Evolutionary conservation across 2,888 invertebrate genomes (phyloP), one percentile per base, ranked within the genome.

Genomic region (Dastarcus helophoroides): DNA sequence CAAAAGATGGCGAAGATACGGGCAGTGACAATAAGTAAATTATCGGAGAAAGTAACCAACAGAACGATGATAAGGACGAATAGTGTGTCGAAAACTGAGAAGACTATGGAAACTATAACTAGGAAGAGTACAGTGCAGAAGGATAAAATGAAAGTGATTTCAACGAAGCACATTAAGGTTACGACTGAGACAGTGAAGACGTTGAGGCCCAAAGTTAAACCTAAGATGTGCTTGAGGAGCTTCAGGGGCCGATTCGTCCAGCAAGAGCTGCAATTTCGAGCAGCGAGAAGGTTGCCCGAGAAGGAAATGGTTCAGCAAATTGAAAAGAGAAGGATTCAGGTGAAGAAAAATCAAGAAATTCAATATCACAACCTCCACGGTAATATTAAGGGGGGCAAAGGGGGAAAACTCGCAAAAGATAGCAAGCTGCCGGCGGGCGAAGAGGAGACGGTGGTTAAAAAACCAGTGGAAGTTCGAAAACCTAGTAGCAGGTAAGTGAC

Each of bases 1-100:
- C 73, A 74, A 46, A 64, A 70, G 42, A 59, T 73, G 47, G 71
- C 71, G 2, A 72, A 73, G 43, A 62, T 65, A 22, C 50, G 63
- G 16, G 62, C 63, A 4, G 48, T 63, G 13, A 60, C 63, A 4
- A 60, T 62, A n/a, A 61, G 58, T 29, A 62, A 62, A 44, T 41
- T 62, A 29, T 59, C 59, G 4, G 61, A 62, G 37, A 62, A 58
- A 42, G 50, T 54, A 3, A 54, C 58, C 9, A 60, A 51, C 40
- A 60, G 56, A 47, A 59, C 52, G 12, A 37, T 67, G 17, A 66
- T 54, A 3, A 42, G 65, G 39, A 68, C 70, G 4, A 61, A 70
- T 35, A 67, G 68, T 2, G 44, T 62, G 6, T 50, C 58, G 2
- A 58, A 63, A 39, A 52, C 60, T 16, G 65, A 26, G 14, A 30